Base-by-base conservation (phyloP, 1,140 invertebrate species). In the Saccostrea echinata region DNA sequence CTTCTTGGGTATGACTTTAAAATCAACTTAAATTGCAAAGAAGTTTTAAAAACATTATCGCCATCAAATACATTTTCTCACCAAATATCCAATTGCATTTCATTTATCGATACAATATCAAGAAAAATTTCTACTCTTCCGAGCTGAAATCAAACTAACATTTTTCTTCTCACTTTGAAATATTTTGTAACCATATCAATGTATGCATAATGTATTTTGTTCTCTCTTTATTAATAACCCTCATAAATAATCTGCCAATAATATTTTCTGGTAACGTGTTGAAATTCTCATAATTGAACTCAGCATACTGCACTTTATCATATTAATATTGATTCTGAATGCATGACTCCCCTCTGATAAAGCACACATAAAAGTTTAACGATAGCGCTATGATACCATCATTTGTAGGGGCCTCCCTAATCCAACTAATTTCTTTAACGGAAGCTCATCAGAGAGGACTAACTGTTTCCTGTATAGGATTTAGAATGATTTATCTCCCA, bases 211-310 rank as follows among this genome's bases (percentile, higher is more conserved):
- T 43, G 43, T 43, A 43, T 43, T 0, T 4, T 43, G 43, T 43
- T 43, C 43, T 9, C 43, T 43, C 43, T 43, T n/a, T 24, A 64
- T 21, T 64, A 64, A 64, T 24, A 64, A 18, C 21, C 21, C 57
- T 64, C 57, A 64, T 64, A 64, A 64, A 24, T 64, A 64, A n/a
- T 64, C 21, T 24, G 57, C 57, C 57, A 64, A 64, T 64, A 64
- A 64, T 21, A 64, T 64, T 64, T 64, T 64, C 57, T 64, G 57
- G 21, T 64, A 64, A n/a, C 57, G 21, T 64, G 57, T n/a, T 64
- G 18, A 64, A 64, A 64, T 64, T 64, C 11, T 21, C 21, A 64
- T 64, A 21, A 64, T 24, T 21, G 21, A 64, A 64, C 21, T 64
- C 57, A 21, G 57, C 24, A 21, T 21, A 21, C 18, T 64, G 57